phyloP scores from a whole-genome alignment of 2,797 vertebrate species.

The Kryptolebias ocellatus region DNA sequence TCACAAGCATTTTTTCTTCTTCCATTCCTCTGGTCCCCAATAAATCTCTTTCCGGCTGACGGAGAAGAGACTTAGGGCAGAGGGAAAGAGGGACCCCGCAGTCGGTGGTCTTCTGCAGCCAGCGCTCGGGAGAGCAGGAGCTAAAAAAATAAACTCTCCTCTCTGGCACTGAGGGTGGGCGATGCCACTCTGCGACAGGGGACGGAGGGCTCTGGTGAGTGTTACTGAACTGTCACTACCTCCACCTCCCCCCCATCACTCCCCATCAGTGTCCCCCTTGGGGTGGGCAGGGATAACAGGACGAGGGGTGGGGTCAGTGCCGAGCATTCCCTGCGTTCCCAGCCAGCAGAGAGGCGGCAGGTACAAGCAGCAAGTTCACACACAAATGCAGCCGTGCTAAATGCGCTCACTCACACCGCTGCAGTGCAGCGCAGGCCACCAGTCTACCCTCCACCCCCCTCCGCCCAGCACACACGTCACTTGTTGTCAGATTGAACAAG shows the following conservation, averaged over 20 bases:
- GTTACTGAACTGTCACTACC: slow-evolving; percentile 91
- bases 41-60: slow-evolving; percentile 74
- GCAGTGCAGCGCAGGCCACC: slow-evolving; percentile 54
- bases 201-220: slow-evolving; percentile 92
- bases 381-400: slow-evolving; percentile 16
- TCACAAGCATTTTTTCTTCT: slow-evolving; percentile 71
- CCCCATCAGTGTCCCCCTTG: slow-evolving; percentile 60
- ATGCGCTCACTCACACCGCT: slow-evolving; percentile 37
- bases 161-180: slow-evolving; percentile 94
- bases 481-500: slow-evolving; percentile 78
- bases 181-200: slow-evolving; percentile 89
- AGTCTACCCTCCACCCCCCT: too few species aligned
- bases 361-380: slow-evolving; percentile 46
- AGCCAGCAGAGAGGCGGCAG: slow-evolving; percentile 63
- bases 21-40: slow-evolving; percentile 55
- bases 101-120: slow-evolving; percentile 91
- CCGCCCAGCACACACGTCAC: slow-evolving; percentile 71
- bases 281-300: slow-evolving; percentile 58
- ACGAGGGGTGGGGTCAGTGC: slow-evolving; percentile 62
- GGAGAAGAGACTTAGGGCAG: slow-evolving; percentile 62
- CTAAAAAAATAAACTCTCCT: slow-evolving; percentile 96
- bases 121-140: slow-evolving; percentile 83
- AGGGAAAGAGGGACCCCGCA: slow-evolving; percentile 66
- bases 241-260: slow-evolving; percentile 56
- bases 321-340: slow-evolving; percentile 86